Evolutionary conservation across 1,140 invertebrate genomes (phyloP).

Genomic region (Anastatus disparis): DNA sequence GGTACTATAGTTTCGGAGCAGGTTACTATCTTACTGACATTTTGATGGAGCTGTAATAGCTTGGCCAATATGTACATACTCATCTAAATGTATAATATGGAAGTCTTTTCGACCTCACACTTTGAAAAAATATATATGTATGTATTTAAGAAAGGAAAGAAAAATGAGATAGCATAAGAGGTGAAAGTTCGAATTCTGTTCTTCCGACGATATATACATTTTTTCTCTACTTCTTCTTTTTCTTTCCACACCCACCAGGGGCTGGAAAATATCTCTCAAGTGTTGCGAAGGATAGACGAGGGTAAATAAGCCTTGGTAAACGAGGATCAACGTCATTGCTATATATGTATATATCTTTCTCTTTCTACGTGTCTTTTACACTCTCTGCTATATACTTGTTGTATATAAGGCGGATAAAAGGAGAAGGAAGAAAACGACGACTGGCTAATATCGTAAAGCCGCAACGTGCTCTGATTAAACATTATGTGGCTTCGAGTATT

Average conservation of each 20-base stretch:
- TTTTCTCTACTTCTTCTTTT: constrained; percentile 1
- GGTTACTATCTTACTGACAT: constrained; percentile 20
- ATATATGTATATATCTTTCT: constrained; percentile 26
- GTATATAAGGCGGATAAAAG: constrained; percentile 20
- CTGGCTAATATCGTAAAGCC: constrained; percentile 65
- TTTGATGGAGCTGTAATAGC: constrained; percentile 51
- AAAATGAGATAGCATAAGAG: constrained; percentile 8
- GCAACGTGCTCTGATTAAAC: constrained; percentile 67
- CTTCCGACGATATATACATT: too few species aligned
- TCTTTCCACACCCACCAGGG: constrained; percentile 34
- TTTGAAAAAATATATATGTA: too few species aligned
- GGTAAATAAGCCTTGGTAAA: constrained; percentile 45
- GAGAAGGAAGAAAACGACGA: constrained; percentile 47
- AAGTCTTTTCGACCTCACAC: too few species aligned
- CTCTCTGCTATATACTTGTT: too few species aligned
- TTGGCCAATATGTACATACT: constrained; percentile 51
- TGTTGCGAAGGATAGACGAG: constrained; percentile 39
- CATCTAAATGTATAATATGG: too few species aligned
- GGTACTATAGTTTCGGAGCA: not conserved
- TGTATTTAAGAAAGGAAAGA: not conserved
- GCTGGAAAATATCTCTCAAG: constrained; percentile 37
- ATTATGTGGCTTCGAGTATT: constrained; percentile 61
- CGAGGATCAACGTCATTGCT: constrained; percentile 45
- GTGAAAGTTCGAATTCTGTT: constrained; percentile 11
- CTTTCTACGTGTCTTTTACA: too few species aligned